Conservation (phyloP, 92 coral and sea anemone species). For the Palythoa caribaeorum region DNA sequence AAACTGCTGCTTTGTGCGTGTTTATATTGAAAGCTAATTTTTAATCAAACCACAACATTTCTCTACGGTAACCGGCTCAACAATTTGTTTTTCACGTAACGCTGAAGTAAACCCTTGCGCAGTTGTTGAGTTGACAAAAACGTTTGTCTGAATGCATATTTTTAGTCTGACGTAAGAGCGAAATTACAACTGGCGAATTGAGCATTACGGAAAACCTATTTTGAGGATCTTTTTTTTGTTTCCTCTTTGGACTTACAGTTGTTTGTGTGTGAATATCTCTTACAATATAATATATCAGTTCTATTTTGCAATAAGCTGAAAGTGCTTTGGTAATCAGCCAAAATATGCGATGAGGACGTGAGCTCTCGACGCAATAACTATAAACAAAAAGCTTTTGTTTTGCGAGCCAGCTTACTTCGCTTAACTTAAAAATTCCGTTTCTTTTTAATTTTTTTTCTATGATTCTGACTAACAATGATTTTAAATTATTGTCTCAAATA, state of each 20-base stretch:
- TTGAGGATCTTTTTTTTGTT: not conserved
- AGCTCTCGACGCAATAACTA: not conserved
- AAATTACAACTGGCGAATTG: no score
- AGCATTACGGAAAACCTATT: not conserved
- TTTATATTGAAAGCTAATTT: not conserved
- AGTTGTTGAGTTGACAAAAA: not conserved
- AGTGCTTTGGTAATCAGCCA: constrained; percentile 43
- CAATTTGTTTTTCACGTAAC: not conserved
- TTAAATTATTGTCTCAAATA: no score
- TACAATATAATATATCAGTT: constrained; percentile 21
- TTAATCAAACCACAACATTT: not conserved
- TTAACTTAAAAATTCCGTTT: not conserved
- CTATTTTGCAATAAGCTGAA: constrained; percentile 17
- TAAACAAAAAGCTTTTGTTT: not conserved
- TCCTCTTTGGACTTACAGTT: not conserved
- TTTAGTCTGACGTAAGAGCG: not conserved
- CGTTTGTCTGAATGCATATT: not conserved
- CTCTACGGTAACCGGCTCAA: not conserved
- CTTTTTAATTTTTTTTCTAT: not conserved
- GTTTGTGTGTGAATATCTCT: no score
- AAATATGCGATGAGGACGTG: not conserved
- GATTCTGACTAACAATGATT: not conserved
- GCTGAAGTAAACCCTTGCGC: not conserved
- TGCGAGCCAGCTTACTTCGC: not conserved
- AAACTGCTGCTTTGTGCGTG: not conserved